Base-by-base conservation (phyloP, 2,888 invertebrate genomes). In the Hipparchia sbordonii region DNA sequence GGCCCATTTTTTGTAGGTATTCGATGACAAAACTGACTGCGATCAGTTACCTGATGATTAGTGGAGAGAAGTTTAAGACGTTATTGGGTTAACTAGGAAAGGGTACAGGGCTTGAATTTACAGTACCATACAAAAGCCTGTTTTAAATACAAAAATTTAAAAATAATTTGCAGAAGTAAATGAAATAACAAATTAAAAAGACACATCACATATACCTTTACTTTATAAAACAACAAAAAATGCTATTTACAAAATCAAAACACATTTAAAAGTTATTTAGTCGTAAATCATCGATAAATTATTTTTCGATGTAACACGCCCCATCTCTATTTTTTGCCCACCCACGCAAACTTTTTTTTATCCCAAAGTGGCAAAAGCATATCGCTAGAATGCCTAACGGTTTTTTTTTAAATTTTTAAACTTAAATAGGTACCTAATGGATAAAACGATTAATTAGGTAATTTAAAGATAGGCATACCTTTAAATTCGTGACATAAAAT, bases 401-500 rank as follows among this genome's bases (percentile, higher is more conserved):
- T 48, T 48, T 48, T n/a, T 51, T 33, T n/a, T 46, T 52, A n/a
- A 8, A 52, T 4, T 33, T 23, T 23, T 23, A 39, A 8, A 4
- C 6, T 33, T 33, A 56, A 8, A n/a, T n/a, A n/a, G n/a, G n/a
- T 45, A 54, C 8, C 9, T 45, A 45, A 4, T 54, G 6, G 1
- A 3, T 45, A 52, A 10, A 67, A n/a, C 6, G 39, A 13, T 51
- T 48, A 12, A 73, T 71, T 71, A 67, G 67, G 74, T 48, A 12
- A 73, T 71, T 71, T 68, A 68, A 75, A 5, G 2, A 23, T 33
- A 67, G 73, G 72, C 89, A 87, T 75, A 89, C 91, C 90, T 86
- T 87, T 86, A 80, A 87, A 82, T 82, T 80, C 71, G 65, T 72
- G 66, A 82, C 79, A 63, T 70, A 78, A 84, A 87, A 89, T 89